Percentiles rank a stretch among this genome's conserved stretches.
phyloP scores from a whole-genome alignment of 2,888 invertebrate genomes.

The Drosophila niveifrons region DNA sequence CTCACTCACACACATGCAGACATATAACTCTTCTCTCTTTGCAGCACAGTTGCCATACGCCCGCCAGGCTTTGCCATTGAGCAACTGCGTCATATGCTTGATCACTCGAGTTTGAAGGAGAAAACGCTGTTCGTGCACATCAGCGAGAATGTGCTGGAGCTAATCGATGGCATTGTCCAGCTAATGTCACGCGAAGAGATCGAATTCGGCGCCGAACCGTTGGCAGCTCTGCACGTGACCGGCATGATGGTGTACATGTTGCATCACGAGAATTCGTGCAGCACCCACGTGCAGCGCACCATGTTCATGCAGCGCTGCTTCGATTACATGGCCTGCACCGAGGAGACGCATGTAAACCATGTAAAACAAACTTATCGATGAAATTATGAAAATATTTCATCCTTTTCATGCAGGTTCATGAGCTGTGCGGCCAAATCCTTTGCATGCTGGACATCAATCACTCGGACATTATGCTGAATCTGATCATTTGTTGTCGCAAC shows the following conservation, averaged over 20 bases:
- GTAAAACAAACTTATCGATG: no score
- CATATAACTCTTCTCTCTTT: no score
- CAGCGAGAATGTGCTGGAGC: conserved; percentile 51
- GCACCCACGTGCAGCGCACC: conserved; percentile 49
- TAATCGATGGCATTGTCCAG: conserved; percentile 46
- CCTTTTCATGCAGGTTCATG: conserved; percentile 41
- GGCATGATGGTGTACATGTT: conserved; percentile 66
- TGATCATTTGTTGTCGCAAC: conserved; percentile 60
- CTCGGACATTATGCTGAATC: conserved; percentile 50
- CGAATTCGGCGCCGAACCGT: conserved; percentile 53
- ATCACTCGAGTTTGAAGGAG: conserved; percentile 18
- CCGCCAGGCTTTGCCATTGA: conserved; percentile 63
- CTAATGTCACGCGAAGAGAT: conserved; percentile 50
- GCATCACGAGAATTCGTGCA: conserved; percentile 37
- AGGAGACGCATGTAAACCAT: conserved; percentile 47
- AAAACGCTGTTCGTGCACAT: conserved; percentile 44
- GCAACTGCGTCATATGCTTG: conserved; percentile 40
- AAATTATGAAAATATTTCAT: no score
- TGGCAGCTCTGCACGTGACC: conserved; percentile 55
- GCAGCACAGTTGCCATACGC: conserved; percentile 36
- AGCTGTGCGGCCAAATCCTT: conserved; percentile 51
- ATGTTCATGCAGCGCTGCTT: conserved; percentile 59
- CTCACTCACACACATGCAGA: neutral
- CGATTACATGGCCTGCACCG: conserved; percentile 65
- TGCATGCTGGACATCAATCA: conserved; percentile 42